Percentiles rank a stretch among this genome's conserved stretches.
These are phyloP conservation scores for Megalurothrips usitatus DNA, from an alignment of 2,888 invertebrate species.

Conservation along the genomic window DNA sequence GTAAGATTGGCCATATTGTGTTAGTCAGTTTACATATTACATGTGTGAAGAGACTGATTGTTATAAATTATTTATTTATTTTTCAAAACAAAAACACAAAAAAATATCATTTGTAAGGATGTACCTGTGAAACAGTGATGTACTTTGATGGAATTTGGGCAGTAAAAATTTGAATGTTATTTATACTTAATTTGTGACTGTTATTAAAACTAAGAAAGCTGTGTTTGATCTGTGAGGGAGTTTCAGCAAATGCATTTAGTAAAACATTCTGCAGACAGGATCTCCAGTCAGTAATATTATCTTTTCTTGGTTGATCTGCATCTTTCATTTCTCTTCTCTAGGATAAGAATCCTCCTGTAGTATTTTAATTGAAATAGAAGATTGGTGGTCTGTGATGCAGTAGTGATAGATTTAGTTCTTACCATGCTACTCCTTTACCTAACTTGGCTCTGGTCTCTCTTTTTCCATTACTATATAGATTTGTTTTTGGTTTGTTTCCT, in stretches of 20 bases:
- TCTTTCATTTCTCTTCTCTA: neutral
- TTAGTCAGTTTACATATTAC: constrained; percentile 25
- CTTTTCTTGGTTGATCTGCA: neutral
- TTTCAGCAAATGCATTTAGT: constrained; percentile 5
- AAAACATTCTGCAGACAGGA: neutral
- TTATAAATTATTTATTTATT: constrained; percentile 23
- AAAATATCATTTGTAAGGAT: constrained; percentile 3
- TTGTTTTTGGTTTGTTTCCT: neutral
- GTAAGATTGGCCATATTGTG: constrained; percentile 25
- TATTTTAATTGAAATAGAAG: constrained; percentile 2
- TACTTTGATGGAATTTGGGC: neutral
- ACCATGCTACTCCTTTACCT: neutral
- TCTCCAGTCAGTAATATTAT: neutral
- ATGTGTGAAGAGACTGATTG: constrained; percentile 20
- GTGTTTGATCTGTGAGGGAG: neutral
- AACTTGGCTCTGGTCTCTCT: neutral
- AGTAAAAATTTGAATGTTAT: neutral
- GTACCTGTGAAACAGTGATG: constrained; percentile 21
- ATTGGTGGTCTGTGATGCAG: constrained; percentile 19
- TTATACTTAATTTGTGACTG: neutral
- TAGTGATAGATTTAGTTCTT: constrained; percentile 12
- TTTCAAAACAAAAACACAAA: constrained; percentile 25
- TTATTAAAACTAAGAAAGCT: too few species aligned
- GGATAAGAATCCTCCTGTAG: neutral
- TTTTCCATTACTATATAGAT: too few species aligned